phyloP scores from a whole-genome alignment of 2,113 vertebrate species.

The Oxyura jamaicensis region DNA sequence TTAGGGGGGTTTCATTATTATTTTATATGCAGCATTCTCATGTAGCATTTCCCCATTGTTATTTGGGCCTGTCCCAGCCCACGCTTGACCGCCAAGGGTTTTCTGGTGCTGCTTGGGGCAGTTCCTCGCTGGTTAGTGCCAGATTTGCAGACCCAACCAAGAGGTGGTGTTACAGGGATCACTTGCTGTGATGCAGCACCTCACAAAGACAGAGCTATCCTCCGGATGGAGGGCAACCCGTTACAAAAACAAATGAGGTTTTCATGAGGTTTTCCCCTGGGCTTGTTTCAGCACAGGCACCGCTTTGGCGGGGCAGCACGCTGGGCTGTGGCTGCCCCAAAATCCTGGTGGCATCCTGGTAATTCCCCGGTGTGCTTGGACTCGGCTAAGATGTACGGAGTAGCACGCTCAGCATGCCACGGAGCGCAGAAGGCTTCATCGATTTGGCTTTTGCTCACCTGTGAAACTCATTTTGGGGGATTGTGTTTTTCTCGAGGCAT shows the following conservation, averaged over 20 bases:
- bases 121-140: not conserved
- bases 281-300: not conserved
- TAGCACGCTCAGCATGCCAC: not conserved
- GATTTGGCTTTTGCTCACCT: not conserved
- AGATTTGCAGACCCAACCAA: not conserved
- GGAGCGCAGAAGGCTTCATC: not conserved
- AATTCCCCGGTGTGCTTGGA: not conserved
- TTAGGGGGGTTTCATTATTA: not conserved
- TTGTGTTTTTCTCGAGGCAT: not conserved
- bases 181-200: not conserved
- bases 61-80: not conserved
- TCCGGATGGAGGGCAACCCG: not conserved
- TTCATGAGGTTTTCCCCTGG: not conserved
- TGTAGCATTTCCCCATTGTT: not conserved
- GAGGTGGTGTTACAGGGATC: not conserved
- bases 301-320: rapidly evolving
- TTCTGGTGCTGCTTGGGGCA: not conserved
- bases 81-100: not conserved
- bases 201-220: not conserved
- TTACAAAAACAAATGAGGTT: not conserved
- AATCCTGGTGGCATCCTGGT: not conserved
- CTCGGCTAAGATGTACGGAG: not conserved
- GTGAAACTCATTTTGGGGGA: not conserved
- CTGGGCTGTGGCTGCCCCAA: not conserved
- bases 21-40: not conserved